Base-by-base conservation (phyloP, 2,888 invertebrate genomes). In the Limnephilus auricula region DNA sequence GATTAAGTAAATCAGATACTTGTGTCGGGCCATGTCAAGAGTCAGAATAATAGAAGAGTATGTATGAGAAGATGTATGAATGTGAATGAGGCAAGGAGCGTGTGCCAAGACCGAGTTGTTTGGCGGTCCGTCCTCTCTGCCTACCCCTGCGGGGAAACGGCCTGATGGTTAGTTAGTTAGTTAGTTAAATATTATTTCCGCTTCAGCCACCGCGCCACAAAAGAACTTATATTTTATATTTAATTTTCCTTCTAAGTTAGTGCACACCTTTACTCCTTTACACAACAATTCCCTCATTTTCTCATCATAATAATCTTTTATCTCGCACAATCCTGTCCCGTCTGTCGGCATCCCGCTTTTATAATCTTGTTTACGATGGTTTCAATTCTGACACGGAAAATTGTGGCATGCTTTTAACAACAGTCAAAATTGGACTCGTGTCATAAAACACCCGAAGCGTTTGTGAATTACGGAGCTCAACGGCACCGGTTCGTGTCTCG, bases 381-480 rank as follows among this genome's bases (percentile, higher is more conserved):
- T 65, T 65, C 65, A 65, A 65, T 65, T 65, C 65, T 65, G 65
- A 65, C 65, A 65, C 65, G 65, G 65, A 65, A 65, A 65, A 65
- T 65, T 65, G 65, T 65, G 65, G n/a, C 65, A n/a, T 25, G 65
- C 65, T n/a, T n/a, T 65, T 9, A 65, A 65, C 65, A 65, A 65
- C 65, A 25, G 65, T 65, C 65, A 9, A 65, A 65, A 65, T 65
- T 65, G 25, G 65, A 65, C 65, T 65, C 82, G 82, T 32, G 82
- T 37, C 82, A 82, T 82, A 82, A 82, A 82, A 82, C 34, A 82
- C 82, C 82, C 34, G 82, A 82, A 34, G 65, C 65, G 65, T n/a
- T 65, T n/a, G 65, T 65, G 65, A n/a, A 65, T 6, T n/a, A 0
- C 65, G 25, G 25, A 65, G 65, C 65, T 65, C 18, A 65, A 65